These are phyloP conservation scores for Psittacula derbiana DNA, from an alignment of 2,797 vertebrate genomes.

Conservation along the genomic window DNA sequence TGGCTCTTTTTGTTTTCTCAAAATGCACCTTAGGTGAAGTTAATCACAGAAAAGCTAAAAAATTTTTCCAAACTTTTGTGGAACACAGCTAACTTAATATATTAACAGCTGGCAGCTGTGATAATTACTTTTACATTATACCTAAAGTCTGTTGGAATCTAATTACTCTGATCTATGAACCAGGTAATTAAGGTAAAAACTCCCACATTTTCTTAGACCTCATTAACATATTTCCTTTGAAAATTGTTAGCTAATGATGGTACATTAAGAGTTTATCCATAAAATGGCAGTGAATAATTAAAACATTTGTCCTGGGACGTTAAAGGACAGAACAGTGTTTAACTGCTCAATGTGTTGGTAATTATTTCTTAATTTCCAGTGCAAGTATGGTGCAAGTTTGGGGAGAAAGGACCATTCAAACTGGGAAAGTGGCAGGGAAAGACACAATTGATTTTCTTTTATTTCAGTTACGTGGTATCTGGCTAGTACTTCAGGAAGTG, in stretches of 20 bases:
- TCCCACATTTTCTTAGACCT: constrained; percentile 64
- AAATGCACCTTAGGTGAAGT: background rate
- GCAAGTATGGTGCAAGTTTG: background rate
- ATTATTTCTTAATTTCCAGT: constrained; percentile 13
- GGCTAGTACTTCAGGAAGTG: background rate
- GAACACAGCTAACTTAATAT: constrained; percentile 47
- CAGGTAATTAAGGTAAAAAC: constrained; percentile 72
- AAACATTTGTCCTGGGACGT: constrained; percentile 34
- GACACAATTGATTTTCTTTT: background rate
- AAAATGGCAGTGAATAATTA: constrained; percentile 66
- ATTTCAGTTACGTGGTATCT: background rate
- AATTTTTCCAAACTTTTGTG: constrained; percentile 41
- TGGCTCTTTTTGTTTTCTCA: background rate
- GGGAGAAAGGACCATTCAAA: background rate
- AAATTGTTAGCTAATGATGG: constrained; percentile 69
- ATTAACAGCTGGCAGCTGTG: constrained; percentile 71
- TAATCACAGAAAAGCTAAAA: constrained; percentile 40
- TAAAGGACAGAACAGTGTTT: constrained; percentile 56
- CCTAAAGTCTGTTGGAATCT: constrained; percentile 66
- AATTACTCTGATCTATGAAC: constrained; percentile 77
- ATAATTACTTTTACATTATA: constrained; percentile 73
- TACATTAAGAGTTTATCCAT: constrained; percentile 60
- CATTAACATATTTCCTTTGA: constrained; percentile 71
- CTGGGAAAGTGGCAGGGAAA: background rate
- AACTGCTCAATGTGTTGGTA: background rate